Conservation (phyloP, 2,797 vertebrate genomes). For the Macroramphosus scolopax region DNA sequence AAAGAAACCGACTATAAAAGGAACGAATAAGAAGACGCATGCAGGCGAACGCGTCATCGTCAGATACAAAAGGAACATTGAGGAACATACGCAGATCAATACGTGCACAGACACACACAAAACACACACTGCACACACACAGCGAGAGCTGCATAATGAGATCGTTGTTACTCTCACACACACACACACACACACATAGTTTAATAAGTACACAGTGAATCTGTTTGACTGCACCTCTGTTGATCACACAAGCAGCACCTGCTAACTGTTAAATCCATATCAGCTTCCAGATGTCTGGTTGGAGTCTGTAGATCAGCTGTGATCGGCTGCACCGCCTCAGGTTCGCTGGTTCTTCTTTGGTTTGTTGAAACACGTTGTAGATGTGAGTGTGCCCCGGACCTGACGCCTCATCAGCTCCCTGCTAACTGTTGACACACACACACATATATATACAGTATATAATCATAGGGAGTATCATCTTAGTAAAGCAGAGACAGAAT, state of each 20-base stretch:
- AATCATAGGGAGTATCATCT: conserved; percentile 17
- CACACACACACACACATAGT: conserved; percentile 8
- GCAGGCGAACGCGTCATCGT: no score
- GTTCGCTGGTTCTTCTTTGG: no score
- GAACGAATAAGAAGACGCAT: no score
- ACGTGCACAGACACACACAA: no score
- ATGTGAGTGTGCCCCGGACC: conserved; percentile 5
- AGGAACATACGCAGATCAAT: no score
- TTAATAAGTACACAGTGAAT: no score
- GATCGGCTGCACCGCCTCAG: conserved; percentile 36
- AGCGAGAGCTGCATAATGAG: no score
- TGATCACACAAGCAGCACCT: conserved; percentile 62
- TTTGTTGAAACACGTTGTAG: conserved; percentile 1
- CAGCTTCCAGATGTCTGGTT: conserved; percentile 61
- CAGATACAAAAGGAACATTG: no score
- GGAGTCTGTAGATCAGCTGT: conserved; percentile 11
- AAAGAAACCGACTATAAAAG: no score
- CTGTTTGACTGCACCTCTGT: conserved; percentile 48
- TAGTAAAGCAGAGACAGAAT: conserved; percentile 18
- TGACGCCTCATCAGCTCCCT: conserved; percentile 2
- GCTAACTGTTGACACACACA: not conserved
- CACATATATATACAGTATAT: conserved; percentile 22
- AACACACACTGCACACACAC: no score
- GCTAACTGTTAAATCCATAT: conserved; percentile 55
- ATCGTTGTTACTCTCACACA: no score